Base-by-base conservation (phyloP, 2,113 vertebrate genomes). In the Nycticryphes semicollaris region DNA sequence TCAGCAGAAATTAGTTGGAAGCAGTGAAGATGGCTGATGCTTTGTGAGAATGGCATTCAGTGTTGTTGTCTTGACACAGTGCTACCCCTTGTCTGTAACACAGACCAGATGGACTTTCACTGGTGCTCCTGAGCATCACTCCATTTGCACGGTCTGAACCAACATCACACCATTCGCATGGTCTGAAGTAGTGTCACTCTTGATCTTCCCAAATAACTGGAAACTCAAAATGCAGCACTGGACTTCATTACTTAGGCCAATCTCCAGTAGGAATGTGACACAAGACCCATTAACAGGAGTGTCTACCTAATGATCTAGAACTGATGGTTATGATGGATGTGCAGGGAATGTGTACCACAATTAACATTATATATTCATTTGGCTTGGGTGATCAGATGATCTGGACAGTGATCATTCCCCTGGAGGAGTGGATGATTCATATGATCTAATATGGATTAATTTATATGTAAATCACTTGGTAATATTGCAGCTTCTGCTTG, bases 381-480 rank as follows among this genome's bases (percentile, higher is more conserved):
- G 78, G 79, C 87, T 97, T 84, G 96, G 67, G 80, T 73, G 69
- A 93, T 93, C 92, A 97, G 93, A 92, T 92, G 93, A 97, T 94
- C 81, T 76, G 92, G 83, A 94, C 89, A 90, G 56, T 97, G 93
- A 97, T 87, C 96, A 85, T 92, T 89, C 76, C 81, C 87, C 53
- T 79, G 89, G 89, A 93, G 73, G 81, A 96, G 90, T 53, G 82
- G 96, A 92, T 95, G 92, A 96, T 95, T 97, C 88, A 93, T 95
- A 81, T 93, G 77, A 76, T 88, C 82, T 95, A 97, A 97, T 95
- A 97, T 75, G 81, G 83, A 97, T 94, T 97, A 78, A 98, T 98
- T 93, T 97, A 84, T 94, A 97, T 96, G 89, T 92, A 98, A 97
- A 97, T 97, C 91, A 96, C 85, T 93, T 39, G 39, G 27, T 87